Evolutionary conservation across 2,113 vertebrate species (phyloP), one percentile per base, ranked within the genome.

Genomic region (Passer domesticus): DNA sequence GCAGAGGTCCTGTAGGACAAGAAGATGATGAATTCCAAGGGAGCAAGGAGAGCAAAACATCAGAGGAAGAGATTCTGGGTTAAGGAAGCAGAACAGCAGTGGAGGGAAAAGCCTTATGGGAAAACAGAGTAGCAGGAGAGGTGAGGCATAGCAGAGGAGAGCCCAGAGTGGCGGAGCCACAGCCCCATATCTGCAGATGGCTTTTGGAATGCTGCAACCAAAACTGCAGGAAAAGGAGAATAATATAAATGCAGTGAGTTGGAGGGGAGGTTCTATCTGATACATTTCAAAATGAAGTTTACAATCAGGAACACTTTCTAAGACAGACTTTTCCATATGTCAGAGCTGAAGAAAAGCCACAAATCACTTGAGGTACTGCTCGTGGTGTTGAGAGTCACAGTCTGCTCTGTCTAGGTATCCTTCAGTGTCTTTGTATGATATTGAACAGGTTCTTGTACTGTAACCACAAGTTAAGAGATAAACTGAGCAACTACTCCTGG

Each of bases 1-100:
- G 80, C 94, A 93, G 92, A 93, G 92, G 88, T 97, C 95, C 92
- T 96, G 90, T 91, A 97, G 96, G 93, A 95, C 93, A 95, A 73
- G 66, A 68, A 33, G 67, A 88, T 77, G 78, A 95, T 58, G 89
- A 94, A 95, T 93, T 97, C 89, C 91, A 95, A 91, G 92, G 91
- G 82, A 86, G 20, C 21, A 90, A 93, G 89, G 76, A 77, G 56
- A 83, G 58, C 33, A 94, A 83, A 92, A 83, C 72, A 90, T 90
- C 74, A 91, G 81, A 92, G 82, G 63, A 92, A 83, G 52, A 86
- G 64, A 90, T 86, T 86, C 79, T 80, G 79, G 15, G 37, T 89
- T 85, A 89, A 87, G 79, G 94, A 94, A 95, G 83, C 94, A 95
- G 89, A 96, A 95, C 66, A 3, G 52, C 46, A 90, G 74, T 6